Evolutionary conservation across 2,888 invertebrate species (phyloP), one percentile per base, ranked within the genome.

Genomic region (Ceramica pisi): DNA sequence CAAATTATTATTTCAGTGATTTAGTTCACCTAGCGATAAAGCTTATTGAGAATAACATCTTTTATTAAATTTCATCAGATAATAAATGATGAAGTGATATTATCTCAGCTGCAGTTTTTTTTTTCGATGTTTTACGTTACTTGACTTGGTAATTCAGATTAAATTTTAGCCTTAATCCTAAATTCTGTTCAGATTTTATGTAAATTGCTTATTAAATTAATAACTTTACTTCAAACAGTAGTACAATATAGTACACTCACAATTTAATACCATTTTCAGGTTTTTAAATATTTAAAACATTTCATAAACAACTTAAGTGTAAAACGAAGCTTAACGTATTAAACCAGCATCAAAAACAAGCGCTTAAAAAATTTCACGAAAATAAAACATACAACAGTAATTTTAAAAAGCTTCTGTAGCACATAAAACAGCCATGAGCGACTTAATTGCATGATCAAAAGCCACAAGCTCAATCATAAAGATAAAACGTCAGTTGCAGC

Each of bases 401-500:
- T 75, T 74, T 57, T 23, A 68, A 74, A 69, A 35, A 31, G 46
- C 38, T 44, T 23, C 12, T 62, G 48, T 46, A 10, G 57, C 46
- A 6, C n/a, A 46, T 57, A 41, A 56, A 68, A 53, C 53, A 6
- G 23, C 31, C 35, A 51, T 53, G 64, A 55, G n/a, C 21, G 46
- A 51, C 71, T 64, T 70, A 73, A 71, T 65, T 35, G 71, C 31
- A 53, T 50, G 50, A 62, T 61, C 4, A 62, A 73, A 80, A 79
- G 23, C 63, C 50, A 63, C 50, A 65, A 67, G 60, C 65, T 80
- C 73, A 81, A 81, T 81, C 77, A 78, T 62, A 79, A 67, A 85
- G 66, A 84, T 63, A 81, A 70, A 82, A 78, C 78, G 81, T 83
- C 83, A 72, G 67, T 53, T 67, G 79, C 85, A 83, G 67, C 48